Evolutionary conservation across 2,888 invertebrate genomes (phyloP), one percentile per base, ranked within the genome.

Genomic region (Drosophila aldrichi): DNA sequence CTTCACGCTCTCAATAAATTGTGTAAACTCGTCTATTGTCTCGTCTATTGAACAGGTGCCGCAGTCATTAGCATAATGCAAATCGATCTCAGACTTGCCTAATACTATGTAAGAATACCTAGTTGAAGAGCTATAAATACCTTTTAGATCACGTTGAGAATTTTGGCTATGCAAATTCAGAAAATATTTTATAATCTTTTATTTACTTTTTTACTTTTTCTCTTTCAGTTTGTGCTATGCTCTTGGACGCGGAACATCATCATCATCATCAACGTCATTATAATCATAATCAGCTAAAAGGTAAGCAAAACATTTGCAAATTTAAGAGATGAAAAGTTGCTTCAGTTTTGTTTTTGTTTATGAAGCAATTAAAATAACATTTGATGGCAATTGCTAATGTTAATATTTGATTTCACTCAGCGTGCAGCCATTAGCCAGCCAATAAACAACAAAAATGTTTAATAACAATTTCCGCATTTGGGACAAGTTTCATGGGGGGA

Each of bases 301-400:
- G 80, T 85, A 75, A 81, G 82, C 64, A 32, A 41, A 52, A n/a
- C n/a, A n/a, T 29, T 29, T 16, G 25, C 44, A 46, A 65, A 32
- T 51, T 44, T 41, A 77, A 59, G 63, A 60, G 55, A 12, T 29
- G 20, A 14, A 32, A 29, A 29, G 29, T 8, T 29, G 29, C 2
- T 29, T 29, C 2, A 2, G 29, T 29, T 29, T 29, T 1, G 1
- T 29, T 8, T 10, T 70, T 74, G 67, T 79, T 82, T 82, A 20
- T 46, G 41, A 14, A 67, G 46, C 82, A 75, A 66, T 71, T 75
- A 79, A 74, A 63, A 64, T 54, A 29, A 29, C 65, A 64, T 76
- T 76, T 29, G 12, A 54, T 25, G 32, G 25, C 52, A 61, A 74
- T 74, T 74, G 49, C 3, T 9, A 32, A 34, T 36, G 49, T 43